These are phyloP conservation scores for Salticus scenicus DNA, from an alignment of 2,888 invertebrate genomes.

Conservation along the genomic window DNA sequence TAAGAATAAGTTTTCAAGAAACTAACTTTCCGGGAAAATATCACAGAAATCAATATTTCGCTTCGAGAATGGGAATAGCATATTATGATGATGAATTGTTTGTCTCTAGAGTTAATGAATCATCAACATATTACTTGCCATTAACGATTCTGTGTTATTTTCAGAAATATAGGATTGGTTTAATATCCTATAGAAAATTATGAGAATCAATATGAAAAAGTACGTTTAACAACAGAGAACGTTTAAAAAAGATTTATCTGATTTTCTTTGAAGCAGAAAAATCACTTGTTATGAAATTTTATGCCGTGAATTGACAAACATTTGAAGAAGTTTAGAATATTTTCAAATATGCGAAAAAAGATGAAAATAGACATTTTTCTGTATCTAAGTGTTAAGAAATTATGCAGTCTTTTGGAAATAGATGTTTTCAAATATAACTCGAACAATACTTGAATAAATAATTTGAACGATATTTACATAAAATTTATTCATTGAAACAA, in stretches of 20 bases:
- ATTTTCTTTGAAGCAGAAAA: too few relatives aligned
- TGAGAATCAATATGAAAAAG: not conserved
- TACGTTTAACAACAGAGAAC: not conserved
- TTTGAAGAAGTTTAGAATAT: too few relatives aligned
- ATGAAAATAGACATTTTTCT: not conserved
- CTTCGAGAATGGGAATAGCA: conserved; percentile 51
- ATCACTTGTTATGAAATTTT: too few relatives aligned
- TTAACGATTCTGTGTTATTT: not conserved
- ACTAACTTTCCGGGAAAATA: not conserved
- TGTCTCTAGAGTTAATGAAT: not conserved
- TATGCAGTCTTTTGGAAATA: not conserved
- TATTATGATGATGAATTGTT: conserved; percentile 3
- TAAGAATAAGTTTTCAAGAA: too few relatives aligned
- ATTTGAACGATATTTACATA: too few relatives aligned
- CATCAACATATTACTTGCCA: not conserved
- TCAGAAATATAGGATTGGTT: not conserved
- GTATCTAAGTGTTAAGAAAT: not conserved
- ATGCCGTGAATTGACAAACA: too few relatives aligned
- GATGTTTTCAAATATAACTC: too few relatives aligned
- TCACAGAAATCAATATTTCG: conserved; percentile 50
- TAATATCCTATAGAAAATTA: not conserved
- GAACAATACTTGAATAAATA: too few relatives aligned
- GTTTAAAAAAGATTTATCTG: too few relatives aligned
- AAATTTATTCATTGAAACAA: too few relatives aligned
- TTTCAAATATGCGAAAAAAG: not conserved